phyloP scores from a whole-genome alignment of 1,140 invertebrate species.

The Limonius californicus region DNA sequence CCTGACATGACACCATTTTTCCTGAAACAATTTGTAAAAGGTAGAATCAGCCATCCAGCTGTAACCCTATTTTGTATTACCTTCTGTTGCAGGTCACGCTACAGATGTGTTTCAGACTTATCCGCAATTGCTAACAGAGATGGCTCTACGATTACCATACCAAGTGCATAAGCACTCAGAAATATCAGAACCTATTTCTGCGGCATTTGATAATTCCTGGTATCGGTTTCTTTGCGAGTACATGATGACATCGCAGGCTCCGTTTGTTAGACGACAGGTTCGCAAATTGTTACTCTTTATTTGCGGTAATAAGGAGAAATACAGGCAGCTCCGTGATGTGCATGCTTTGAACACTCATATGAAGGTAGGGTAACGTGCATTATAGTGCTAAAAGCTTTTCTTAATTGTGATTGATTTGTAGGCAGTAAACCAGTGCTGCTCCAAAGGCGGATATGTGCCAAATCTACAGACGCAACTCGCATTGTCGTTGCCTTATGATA shows the following conservation, averaged over 20 bases:
- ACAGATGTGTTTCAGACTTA: constrained; percentile 92
- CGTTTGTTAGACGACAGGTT: constrained; percentile 73
- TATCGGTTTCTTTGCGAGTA: constrained; percentile 87
- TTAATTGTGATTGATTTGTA: constrained; percentile 27
- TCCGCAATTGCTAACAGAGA: constrained; percentile 89
- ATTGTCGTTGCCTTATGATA: constrained; percentile 72
- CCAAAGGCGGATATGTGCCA: constrained; percentile 56
- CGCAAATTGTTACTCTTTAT: constrained; percentile 88
- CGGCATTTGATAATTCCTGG: constrained; percentile 63
- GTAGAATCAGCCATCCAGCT: too few relatives aligned
- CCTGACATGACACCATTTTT: constrained; percentile 97
- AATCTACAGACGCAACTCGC: constrained; percentile 47
- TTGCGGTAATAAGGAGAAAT: constrained; percentile 94
- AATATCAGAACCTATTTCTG: constrained; percentile 51
- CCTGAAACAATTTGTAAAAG: constrained; percentile 86
- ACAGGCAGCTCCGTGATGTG: constrained; percentile 87
- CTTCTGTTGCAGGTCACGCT: constrained; percentile 60
- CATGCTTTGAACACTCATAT: constrained; percentile 83
- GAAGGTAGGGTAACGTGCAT: too few relatives aligned
- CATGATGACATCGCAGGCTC: constrained; percentile 89
- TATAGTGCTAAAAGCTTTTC: too few relatives aligned
- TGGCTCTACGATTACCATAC: constrained; percentile 89
- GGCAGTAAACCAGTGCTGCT: constrained; percentile 58
- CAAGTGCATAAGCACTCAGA: constrained; percentile 81
- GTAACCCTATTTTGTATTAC: not conserved